Base-by-base conservation (phyloP, 2,888 invertebrate genomes). In the Diachrysia chrysitis region DNA sequence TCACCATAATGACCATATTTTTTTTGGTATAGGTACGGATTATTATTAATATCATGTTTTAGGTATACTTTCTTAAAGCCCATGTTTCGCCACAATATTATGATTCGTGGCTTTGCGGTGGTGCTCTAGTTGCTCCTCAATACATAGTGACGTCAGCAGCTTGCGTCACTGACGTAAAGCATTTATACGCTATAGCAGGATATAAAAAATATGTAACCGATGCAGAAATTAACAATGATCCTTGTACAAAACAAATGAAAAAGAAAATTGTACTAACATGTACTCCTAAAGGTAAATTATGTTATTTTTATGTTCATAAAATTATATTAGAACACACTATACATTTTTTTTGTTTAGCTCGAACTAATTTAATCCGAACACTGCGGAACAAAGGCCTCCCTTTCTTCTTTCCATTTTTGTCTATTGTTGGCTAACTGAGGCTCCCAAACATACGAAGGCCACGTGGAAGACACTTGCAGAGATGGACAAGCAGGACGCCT, bases 281-380 rank as follows among this genome's bases (percentile, higher is more conserved):
- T 37, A 25, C 7, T 12, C 70, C 62, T 29, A 35, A 23, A 5
- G 21, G 74, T 75, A 51, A 66, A 23, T 32, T 21, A 17, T 14
- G 14, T 37, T 16, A 10, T 35, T 37, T 74, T 81, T 84, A 10
- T 90, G 90, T 58, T 5, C 90, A 90, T 32, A 32, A 10, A 29
- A 29, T 32, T 10, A 32, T 32, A 32, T 32, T 9, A 10, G 29
- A 29, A n/a, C n/a, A n/a, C n/a, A n/a, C n/a, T n/a, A n/a, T n/a
- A n/a, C n/a, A n/a, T n/a, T n/a, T n/a, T n/a, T n/a, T n/a, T n/a
- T n/a, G n/a, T n/a, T n/a, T n/a, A n/a, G n/a, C n/a, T n/a, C n/a
- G n/a, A n/a, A n/a, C n/a, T n/a, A n/a, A n/a, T n/a, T n/a, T n/a
- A n/a, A n/a, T n/a, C n/a, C n/a, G n/a, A n/a, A n/a, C n/a, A n/a